phyloP scores from a whole-genome alignment of 1,140 invertebrate genomes.

The Ganaspis sp. region DNA sequence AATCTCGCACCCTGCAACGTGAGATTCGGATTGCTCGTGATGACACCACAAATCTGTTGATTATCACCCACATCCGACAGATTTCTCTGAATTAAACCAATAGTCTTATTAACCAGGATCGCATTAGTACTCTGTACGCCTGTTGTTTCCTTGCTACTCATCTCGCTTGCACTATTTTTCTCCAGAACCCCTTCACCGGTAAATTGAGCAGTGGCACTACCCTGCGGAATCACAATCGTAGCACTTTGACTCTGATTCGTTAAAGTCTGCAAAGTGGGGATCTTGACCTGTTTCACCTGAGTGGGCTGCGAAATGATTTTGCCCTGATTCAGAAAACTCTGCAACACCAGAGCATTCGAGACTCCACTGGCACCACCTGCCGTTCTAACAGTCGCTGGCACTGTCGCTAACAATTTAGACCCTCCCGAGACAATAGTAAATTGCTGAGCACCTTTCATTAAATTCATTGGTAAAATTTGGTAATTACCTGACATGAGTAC shows the following conservation, averaged over 20 bases:
- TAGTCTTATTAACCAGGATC: slow-evolving; percentile 70
- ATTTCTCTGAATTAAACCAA: slow-evolving; percentile 66
- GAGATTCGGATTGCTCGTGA: slow-evolving; percentile 71
- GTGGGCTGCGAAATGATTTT: slow-evolving; percentile 74
- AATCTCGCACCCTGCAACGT: slow-evolving; percentile 65
- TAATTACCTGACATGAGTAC: slow-evolving; percentile 82
- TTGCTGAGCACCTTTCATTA: slow-evolving; percentile 83
- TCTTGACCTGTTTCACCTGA: slow-evolving; percentile 70
- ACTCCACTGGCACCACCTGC: slow-evolving; percentile 56
- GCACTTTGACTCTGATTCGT: slow-evolving; percentile 45
- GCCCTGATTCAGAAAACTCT: slow-evolving; percentile 77
- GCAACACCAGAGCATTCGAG: slow-evolving; percentile 76
- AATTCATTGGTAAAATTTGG: slow-evolving; percentile 82
- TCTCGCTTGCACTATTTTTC: slow-evolving; percentile 41
- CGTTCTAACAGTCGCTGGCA: slow-evolving; percentile 77
- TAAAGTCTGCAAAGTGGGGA: slow-evolving; percentile 66
- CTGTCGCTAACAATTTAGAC: slow-evolving; percentile 80
- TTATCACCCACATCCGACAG: slow-evolving; percentile 59
- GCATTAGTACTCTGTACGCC: slow-evolving; percentile 50
- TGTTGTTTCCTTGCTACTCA: slow-evolving; percentile 49
- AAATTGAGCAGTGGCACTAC: slow-evolving; percentile 52
- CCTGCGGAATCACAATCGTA: slow-evolving; percentile 49
- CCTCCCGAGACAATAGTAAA: slow-evolving; percentile 84
- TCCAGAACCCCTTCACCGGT: slow-evolving; percentile 49
- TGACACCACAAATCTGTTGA: slow-evolving; percentile 72